Conservation (phyloP, 1,140 invertebrate genomes). For the Orius insidiosus region DNA sequence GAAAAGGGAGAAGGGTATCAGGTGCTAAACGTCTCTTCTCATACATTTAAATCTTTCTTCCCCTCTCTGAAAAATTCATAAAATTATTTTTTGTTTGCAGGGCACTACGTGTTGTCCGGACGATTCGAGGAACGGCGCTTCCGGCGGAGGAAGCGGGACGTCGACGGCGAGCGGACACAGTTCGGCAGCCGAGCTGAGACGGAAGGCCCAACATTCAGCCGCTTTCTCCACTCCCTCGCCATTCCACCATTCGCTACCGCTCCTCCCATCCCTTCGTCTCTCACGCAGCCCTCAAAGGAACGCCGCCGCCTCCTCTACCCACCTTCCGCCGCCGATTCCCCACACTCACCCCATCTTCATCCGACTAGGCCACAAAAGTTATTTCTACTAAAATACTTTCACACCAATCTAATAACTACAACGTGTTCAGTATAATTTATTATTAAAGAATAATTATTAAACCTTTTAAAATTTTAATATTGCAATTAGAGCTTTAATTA, state of each 20-base stretch:
- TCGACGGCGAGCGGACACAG: constrained; percentile 35
- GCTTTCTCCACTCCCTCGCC: constrained; percentile 53
- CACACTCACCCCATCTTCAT: constrained; percentile 2
- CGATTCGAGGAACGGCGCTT: constrained; percentile 29
- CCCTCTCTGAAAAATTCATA: too few species aligned
- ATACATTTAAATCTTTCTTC: too few species aligned
- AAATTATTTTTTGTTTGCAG: constrained; percentile 25
- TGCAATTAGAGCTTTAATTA: too few species aligned
- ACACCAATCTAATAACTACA: too few species aligned
- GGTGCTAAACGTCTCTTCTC: too few species aligned
- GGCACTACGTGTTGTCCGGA: constrained; percentile 59
- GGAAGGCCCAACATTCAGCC: constrained; percentile 79
- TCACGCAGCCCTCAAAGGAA: constrained; percentile 21
- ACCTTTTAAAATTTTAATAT: too few species aligned
- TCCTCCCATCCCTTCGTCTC: constrained; percentile 22
- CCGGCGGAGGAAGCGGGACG: constrained; percentile 19
- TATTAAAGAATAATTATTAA: too few species aligned
- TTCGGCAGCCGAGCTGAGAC: constrained; percentile 66
- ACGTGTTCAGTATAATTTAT: too few species aligned
- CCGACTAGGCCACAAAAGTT: neutral
- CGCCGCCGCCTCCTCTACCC: constrained; percentile 17
- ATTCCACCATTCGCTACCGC: constrained; percentile 25
- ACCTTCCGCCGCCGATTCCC: constrained; percentile 14
- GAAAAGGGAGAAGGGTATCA: too few species aligned
- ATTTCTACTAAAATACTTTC: too few species aligned